Base-by-base conservation (phyloP, 2,888 invertebrate genomes). In the Rhingia campestris region DNA sequence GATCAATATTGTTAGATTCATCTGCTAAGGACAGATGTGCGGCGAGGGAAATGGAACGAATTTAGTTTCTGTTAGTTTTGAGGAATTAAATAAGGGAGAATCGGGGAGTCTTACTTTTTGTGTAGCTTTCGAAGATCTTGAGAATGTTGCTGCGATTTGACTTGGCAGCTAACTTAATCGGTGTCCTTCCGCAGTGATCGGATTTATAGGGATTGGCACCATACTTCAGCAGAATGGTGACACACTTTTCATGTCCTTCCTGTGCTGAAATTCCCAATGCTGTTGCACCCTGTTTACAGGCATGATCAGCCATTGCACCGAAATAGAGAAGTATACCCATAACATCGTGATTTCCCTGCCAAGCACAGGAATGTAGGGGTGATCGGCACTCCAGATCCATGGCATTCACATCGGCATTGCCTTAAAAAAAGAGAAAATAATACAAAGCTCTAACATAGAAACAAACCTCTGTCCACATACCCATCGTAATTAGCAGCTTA, bases 181-280 rank as follows among this genome's bases (percentile, higher is more conserved):
- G 97, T 49, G 97, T 97, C 22, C 97, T 94, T 87, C 97, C 97
- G 88, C 96, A 97, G 79, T 96, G 95, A 88, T 97, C 97, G 0
- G 96, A 96, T 88, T 97, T 97, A 88, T 94, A 93, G 0, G 97
- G 97, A 91, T 97, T 96, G 0, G 97, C 97, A 12, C 97, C 97
- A 87, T 96, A 96, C 88, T 96, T 95, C 47, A 96, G 91, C 35
- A 97, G 91, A 89, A 95, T 96, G 74, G 96, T 93, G 0, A 98
- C 98, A 88, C 98, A 98, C 84, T 96, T 95, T 87, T 97, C 97
- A 89, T 98, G 98, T 0, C 98, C 98, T 91, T 98, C 98, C 91
- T 98, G 98, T 0, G 98, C 97, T 0, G 98, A 98, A 75, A 99
- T 98, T 88, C 98, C 96, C 81, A 99, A 92, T 6, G 98, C 98